Conservation (phyloP, 2,888 invertebrate genomes). For the Leptopterna dolabrata region DNA sequence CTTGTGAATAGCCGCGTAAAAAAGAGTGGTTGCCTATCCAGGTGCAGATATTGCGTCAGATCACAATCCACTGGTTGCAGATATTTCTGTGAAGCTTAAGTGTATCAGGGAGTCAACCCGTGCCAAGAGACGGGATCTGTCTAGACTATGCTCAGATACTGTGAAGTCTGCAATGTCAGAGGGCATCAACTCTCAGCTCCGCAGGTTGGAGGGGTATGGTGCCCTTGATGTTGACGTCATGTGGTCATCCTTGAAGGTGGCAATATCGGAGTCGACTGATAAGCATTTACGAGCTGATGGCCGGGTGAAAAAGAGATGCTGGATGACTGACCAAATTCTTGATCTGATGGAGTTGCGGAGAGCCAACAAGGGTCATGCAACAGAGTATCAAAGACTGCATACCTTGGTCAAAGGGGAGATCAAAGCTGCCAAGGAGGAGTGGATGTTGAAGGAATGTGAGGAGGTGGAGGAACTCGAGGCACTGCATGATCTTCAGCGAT, state of each 20-base stretch:
- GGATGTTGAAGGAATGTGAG: conserved; percentile 31
- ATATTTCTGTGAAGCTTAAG: conserved; percentile 18
- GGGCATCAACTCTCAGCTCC: neutral
- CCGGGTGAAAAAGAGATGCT: conserved; percentile 23
- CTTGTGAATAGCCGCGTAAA: neutral
- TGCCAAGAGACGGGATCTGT: neutral
- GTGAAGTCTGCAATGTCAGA: conserved; percentile 5
- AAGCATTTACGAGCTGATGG: conserved; percentile 29
- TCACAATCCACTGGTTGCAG: conserved; percentile 20
- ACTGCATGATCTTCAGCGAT: neutral
- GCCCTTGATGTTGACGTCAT: neutral
- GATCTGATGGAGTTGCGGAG: conserved; percentile 7
- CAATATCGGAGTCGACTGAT: conserved; percentile 21
- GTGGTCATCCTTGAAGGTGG: conserved; percentile 22
- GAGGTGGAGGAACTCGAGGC: conserved; percentile 3
- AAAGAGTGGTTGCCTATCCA: neutral
- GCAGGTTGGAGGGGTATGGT: conserved; percentile 10
- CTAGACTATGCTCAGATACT: neutral
- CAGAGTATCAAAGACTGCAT: conserved; percentile 2
- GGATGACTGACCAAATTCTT: conserved; percentile 7
- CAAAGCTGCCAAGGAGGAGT: conserved; percentile 15
- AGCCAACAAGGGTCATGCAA: neutral
- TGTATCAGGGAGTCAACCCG: neutral
- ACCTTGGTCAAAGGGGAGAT: conserved; percentile 29
- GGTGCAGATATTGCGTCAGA: conserved; percentile 8